Conservation (phyloP, 2,797 vertebrate species). For the Sternotherus odoratus region DNA sequence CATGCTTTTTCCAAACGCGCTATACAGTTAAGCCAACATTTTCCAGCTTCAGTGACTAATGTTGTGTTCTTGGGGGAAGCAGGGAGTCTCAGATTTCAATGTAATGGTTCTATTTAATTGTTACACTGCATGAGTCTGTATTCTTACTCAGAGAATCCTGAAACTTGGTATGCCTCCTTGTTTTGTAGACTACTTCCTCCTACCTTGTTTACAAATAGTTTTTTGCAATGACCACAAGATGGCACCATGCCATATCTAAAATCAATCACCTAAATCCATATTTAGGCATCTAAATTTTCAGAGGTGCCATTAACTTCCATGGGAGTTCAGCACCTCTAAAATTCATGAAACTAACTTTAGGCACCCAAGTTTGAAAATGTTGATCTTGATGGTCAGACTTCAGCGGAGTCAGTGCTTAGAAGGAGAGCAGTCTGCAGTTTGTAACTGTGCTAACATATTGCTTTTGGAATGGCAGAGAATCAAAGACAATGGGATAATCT, state of each 20-base stretch:
- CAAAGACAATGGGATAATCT: neutral
- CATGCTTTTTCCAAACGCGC: conserved; percentile 5
- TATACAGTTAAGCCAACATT: neutral
- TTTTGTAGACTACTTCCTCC: neutral
- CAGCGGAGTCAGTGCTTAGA: neutral
- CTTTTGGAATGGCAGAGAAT: neutral
- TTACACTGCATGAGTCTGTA: neutral
- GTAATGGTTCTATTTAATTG: neutral
- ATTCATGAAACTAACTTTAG: neutral
- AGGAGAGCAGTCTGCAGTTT: fast-evolving
- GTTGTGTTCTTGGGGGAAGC: neutral
- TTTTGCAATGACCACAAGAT: conserved; percentile 67
- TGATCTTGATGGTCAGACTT: neutral
- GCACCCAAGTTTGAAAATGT: neutral
- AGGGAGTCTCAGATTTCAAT: neutral
- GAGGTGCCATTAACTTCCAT: neutral
- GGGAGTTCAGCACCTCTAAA: neutral
- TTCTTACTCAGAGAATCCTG: fast-evolving
- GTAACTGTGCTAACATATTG: neutral
- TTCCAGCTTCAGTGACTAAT: neutral
- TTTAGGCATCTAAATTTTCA: conserved; percentile 7
- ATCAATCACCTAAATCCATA: conserved; percentile 63
- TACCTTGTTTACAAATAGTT: neutral
- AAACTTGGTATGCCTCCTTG: neutral
- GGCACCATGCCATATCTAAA: conserved; percentile 76